phyloP scores from a whole-genome alignment of 2,888 invertebrate genomes.

The Acheta domesticus region DNA sequence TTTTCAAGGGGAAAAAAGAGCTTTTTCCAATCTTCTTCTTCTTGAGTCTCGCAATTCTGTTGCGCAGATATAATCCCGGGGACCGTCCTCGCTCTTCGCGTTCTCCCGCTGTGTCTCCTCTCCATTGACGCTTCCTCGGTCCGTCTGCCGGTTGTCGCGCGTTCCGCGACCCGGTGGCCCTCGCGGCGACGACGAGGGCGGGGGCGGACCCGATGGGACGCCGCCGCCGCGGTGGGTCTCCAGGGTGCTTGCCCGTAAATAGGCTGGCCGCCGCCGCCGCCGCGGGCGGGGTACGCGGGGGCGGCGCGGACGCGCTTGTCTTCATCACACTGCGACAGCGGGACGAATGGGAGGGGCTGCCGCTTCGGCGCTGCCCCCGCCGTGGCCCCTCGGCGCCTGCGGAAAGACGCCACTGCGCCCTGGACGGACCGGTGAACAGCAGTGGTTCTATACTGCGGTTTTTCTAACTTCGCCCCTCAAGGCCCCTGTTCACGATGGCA shows the following conservation, averaged over 20 bases:
- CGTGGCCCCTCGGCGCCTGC: too few relatives aligned
- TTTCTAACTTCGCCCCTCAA: too few relatives aligned
- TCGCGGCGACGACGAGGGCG: background rate
- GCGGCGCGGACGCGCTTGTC: background rate
- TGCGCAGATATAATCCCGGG: background rate
- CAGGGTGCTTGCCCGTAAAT: background rate
- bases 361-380: too few relatives aligned
- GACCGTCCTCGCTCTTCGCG: conserved; percentile 23
- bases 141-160: background rate
- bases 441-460: background rate
- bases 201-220: background rate
- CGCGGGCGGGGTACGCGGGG: too few relatives aligned
- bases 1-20: conserved; percentile 21
- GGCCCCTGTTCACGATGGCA: too few relatives aligned
- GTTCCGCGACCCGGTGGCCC: too few relatives aligned
- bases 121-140: background rate
- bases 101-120: conserved; percentile 20
- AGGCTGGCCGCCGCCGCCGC: background rate
- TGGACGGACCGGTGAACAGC: too few relatives aligned
- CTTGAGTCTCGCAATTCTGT: background rate
- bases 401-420: too few relatives aligned
- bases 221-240: background rate
- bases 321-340: background rate
- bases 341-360: background rate
- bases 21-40: background rate